Conservation (phyloP, 2,888 invertebrate species). For the Callyntrura guangdongensis region DNA sequence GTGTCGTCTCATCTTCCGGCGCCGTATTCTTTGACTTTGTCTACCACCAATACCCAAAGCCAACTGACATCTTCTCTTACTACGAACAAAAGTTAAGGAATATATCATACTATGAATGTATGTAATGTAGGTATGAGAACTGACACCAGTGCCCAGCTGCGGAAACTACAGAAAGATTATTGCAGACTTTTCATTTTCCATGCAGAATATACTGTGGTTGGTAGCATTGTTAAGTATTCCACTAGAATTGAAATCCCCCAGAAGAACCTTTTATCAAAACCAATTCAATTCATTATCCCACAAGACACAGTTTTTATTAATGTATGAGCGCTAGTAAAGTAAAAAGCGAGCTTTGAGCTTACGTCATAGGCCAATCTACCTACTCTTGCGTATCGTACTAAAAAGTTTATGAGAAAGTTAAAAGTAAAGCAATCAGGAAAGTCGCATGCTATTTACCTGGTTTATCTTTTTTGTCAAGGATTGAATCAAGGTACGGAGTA, state of each 20-base stretch:
- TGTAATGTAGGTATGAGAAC: neutral
- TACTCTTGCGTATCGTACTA: neutral
- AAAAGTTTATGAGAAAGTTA: constrained; percentile 46
- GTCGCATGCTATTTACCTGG: constrained; percentile 45
- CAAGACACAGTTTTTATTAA: too few relatives aligned
- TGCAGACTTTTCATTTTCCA: too few relatives aligned
- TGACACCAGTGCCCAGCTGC: neutral
- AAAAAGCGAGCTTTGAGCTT: too few relatives aligned
- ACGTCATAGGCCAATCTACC: too few relatives aligned
- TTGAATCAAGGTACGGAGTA: constrained; percentile 1
- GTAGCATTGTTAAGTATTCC: too few relatives aligned
- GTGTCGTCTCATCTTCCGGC: constrained; percentile 43
- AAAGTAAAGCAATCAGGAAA: constrained; percentile 61
- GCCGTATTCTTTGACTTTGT: neutral
- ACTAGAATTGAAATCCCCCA: neutral
- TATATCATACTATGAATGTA: too few relatives aligned
- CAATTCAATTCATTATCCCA: too few relatives aligned
- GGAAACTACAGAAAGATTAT: too few relatives aligned
- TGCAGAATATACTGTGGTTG: too few relatives aligned
- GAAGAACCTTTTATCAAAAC: neutral
- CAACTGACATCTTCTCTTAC: neutral
- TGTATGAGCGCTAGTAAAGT: neutral
- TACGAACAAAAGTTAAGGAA: neutral
- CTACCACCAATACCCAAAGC: neutral
- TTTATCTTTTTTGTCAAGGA: constrained; percentile 23